phyloP scores from a whole-genome alignment of 2,113 vertebrate species.

The Nycticryphes semicollaris region DNA sequence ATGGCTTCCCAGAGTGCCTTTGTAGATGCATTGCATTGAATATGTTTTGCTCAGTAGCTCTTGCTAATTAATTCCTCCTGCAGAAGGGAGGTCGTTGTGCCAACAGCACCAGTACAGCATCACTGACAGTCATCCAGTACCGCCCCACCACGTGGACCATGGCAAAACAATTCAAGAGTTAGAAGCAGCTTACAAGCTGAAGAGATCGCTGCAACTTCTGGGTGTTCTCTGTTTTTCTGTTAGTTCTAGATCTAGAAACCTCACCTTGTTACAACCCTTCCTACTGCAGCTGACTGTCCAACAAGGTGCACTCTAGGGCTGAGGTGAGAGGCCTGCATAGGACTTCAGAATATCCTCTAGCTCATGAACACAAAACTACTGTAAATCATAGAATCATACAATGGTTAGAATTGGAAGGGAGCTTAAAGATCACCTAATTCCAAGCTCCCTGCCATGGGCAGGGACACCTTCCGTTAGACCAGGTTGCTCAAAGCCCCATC shows the following conservation, averaged over 20 bases:
- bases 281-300: neutral
- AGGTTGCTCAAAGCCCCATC: neutral
- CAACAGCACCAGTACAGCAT: neutral
- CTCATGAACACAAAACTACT: neutral
- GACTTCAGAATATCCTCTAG: neutral
- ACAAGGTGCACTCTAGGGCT: neutral
- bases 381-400: neutral
- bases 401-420: neutral
- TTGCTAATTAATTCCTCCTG: neutral
- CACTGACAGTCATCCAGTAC: neutral
- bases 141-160: neutral
- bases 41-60: neutral
- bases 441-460: neutral
- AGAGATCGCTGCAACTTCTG: neutral
- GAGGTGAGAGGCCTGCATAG: neutral
- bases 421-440: neutral
- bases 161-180: neutral
- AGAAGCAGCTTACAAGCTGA: neutral
- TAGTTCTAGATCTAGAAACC: neutral
- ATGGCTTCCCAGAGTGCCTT: neutral
- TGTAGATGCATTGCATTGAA: neutral
- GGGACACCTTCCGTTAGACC: neutral
- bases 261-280: neutral
- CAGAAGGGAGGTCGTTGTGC: neutral
- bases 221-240: neutral